A percentile compares a stretch with the other conserved stretches of the same genome.
Conservation (phyloP, 2,888 invertebrate species). For the Nebria salina region DNA sequence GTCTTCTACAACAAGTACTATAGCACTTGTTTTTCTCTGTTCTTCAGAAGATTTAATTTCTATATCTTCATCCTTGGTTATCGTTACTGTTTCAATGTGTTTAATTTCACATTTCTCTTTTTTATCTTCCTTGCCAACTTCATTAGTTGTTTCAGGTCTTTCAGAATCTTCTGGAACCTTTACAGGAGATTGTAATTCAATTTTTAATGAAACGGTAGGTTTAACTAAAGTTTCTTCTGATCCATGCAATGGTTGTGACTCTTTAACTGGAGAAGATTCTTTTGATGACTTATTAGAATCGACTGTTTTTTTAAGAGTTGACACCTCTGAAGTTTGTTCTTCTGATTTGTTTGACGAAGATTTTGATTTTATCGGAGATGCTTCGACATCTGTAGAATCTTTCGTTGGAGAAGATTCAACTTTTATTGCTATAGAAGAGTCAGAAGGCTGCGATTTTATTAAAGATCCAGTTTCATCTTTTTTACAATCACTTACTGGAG, state of each 20-base stretch:
- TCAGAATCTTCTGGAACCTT: background rate
- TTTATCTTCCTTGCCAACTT: background rate
- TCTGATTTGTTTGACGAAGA: background rate
- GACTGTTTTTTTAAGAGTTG: background rate
- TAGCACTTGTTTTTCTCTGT: background rate
- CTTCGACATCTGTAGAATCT: conserved; percentile 6
- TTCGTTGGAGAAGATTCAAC: conserved; percentile 7
- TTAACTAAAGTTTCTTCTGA: background rate
- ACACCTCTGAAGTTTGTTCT: background rate
- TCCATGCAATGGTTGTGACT: background rate
- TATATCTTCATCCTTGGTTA: background rate
- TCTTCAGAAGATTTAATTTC: background rate
- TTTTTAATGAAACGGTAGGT: background rate
- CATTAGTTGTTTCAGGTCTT: background rate
- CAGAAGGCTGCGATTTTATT: conserved; percentile 8
- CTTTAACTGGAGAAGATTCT: background rate
- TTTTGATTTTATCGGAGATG: background rate
- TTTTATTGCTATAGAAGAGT: conserved; percentile 10
- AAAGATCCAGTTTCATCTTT: conserved; percentile 30
- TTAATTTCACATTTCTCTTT: background rate
- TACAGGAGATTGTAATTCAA: background rate
- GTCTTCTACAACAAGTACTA: background rate
- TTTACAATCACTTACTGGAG: conserved; percentile 29
- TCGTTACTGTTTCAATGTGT: background rate
- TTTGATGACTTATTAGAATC: background rate